phyloP scores from a whole-genome alignment of 1,140 invertebrate genomes.

The Heliconius congener region DNA sequence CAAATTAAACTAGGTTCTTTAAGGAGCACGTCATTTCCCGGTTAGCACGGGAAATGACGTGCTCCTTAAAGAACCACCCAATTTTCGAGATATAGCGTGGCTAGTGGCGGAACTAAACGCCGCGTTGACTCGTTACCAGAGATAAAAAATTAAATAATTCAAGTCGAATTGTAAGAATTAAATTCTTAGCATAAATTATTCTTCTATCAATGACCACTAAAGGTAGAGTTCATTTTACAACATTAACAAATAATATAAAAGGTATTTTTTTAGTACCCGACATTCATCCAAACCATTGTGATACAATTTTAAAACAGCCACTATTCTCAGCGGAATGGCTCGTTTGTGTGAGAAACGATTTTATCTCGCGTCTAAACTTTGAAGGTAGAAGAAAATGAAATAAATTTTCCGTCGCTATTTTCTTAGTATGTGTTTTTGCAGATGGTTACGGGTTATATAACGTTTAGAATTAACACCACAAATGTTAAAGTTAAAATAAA shows the following conservation, averaged over 20 bases:
- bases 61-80: too few species aligned
- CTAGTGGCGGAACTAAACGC: too few species aligned
- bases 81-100: too few species aligned
- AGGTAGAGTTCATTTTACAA: too few species aligned
- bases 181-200: too few species aligned
- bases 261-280: background rate
- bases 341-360: slow-evolving; percentile 27
- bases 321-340: slow-evolving; percentile 21
- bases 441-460: background rate
- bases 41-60: too few species aligned
- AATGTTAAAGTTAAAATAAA: background rate
- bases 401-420: slow-evolving; percentile 1
- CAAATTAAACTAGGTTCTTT: too few species aligned
- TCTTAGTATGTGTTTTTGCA: slow-evolving; percentile 8
- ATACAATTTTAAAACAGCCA: slow-evolving; percentile 16
- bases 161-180: too few species aligned
- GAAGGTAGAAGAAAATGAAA: slow-evolving; percentile 7
- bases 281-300: background rate
- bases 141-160: too few species aligned
- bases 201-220: too few species aligned
- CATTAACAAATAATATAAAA: background rate
- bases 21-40: too few species aligned
- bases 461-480: background rate
- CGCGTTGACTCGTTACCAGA: too few species aligned
- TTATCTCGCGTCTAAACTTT: slow-evolving; percentile 17